Base-by-base conservation (phyloP, 2,888 invertebrate genomes). In the Epirrita christyi region DNA sequence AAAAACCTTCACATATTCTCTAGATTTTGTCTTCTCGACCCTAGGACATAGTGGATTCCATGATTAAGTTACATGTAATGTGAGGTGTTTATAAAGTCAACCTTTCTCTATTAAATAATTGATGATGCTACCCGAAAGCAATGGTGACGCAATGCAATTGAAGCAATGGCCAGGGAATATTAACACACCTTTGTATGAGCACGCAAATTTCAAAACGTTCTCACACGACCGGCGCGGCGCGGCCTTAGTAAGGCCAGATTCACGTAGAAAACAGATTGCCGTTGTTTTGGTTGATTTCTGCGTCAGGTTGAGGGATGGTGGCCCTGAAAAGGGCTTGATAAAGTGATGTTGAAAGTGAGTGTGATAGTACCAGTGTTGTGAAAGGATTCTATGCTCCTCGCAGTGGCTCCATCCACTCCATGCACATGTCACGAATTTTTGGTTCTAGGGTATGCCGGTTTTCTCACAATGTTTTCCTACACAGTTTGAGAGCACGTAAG, bases 161-260 rank as follows among this genome's bases (percentile, higher is more conserved):
- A 59, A 51, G 50, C 65, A 51, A 56, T 54, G 51, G 37, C 41
- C 50, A 59, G 56, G 55, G 55, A 55, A 66, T 61, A 61, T 63
- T 62, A 64, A 64, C 60, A 58, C 63, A 63, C 55, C 60, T 62
- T 58, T 58, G 55, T 59, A 56, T 45, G 55, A 52, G 55, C 61
- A 63, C 62, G 65, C 66, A 58, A 67, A 70, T 69, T 72, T 69
- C 66, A 70, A 68, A 66, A 66, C 63, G 64, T 77, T 78, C 78
- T 63, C 74, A 75, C 70, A 75, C 59, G 61, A 28, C 52, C 36
- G 44, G 40, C n/a, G 32, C 27, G n/a, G n/a, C 11, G n/a, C 11
- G 36, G n/a, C 11, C 29, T 37, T 11, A 21, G 42, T 38, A 15
- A 27, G 29, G 29, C 34, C 11, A 8, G 21, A 40, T 49, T 49